phyloP scores from a whole-genome alignment of 2,888 invertebrate genomes.

The Torymus texanus region DNA sequence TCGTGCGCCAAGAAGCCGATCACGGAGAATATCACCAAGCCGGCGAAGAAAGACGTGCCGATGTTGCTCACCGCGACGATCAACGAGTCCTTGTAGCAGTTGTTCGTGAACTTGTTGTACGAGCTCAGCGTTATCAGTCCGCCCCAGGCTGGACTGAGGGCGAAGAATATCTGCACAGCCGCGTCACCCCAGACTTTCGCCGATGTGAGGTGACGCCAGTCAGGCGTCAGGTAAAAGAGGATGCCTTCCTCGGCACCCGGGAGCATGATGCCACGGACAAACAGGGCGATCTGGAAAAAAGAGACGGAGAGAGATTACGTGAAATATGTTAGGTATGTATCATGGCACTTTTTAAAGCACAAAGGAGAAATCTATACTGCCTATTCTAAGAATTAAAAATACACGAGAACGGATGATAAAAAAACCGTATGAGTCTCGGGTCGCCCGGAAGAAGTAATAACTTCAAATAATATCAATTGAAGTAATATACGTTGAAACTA shows the following conservation, averaged over 20 bases:
- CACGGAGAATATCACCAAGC: slow-evolving; percentile 87
- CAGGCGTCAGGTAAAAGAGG: slow-evolving; percentile 86
- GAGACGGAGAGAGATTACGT: no score
- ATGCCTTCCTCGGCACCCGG: slow-evolving; percentile 88
- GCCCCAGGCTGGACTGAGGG: slow-evolving; percentile 90
- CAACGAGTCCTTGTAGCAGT: slow-evolving; percentile 86
- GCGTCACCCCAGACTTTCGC: slow-evolving; percentile 90
- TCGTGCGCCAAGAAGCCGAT: slow-evolving; percentile 89
- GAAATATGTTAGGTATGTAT: no score
- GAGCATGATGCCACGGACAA: slow-evolving; percentile 86
- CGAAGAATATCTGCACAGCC: slow-evolving; percentile 91
- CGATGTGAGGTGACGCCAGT: slow-evolving; percentile 84
- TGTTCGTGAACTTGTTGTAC: slow-evolving; percentile 90
- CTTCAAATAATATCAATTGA: no score
- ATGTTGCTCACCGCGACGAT: slow-evolving; percentile 87
- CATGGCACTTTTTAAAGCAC: no score
- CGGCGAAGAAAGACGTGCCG: slow-evolving; percentile 87
- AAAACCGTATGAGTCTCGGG: no score
- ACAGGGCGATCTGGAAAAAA: slow-evolving; percentile 75
- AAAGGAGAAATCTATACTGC: no score
- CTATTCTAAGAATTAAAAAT: no score
- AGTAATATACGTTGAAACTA: no score
- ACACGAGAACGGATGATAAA: no score
- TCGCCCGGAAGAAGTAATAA: no score
- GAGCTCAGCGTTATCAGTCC: slow-evolving; percentile 90